Evolutionary conservation across 2,888 invertebrate species (phyloP), one percentile per base, ranked within the genome.

Genomic region (Chrysotoxum bicinctum): DNA sequence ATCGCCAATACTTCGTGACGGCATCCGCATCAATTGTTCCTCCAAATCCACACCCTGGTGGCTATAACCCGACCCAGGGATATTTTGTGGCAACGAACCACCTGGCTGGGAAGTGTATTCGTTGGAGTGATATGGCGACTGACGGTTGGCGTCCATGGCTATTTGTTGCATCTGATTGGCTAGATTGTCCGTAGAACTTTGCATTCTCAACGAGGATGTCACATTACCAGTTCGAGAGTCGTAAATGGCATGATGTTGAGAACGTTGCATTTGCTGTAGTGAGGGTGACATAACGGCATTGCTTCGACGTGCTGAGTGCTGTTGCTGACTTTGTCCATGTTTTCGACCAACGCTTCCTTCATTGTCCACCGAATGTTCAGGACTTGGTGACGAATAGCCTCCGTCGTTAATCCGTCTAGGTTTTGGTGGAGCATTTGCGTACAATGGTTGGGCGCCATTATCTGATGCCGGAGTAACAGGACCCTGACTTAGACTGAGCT

Each of bases 381-480:
- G 95, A 88, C 95, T 95, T 0, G 95, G 95, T 5, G 96, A 96
- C 56, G 95, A 95, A 88, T 95, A 96, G 43, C 95, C 94, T 10
- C 94, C 94, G 89, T 96, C 96, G 86, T 95, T 96, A 40, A 96
- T 94, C 70, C 97, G 94, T 89, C 96, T 93, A 0, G 97, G 97
- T 90, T 97, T 97, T 0, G 97, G 97, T 12, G 97, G 97, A 3
- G 97, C 97, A 91, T 97, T 97, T 1, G 96, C 97, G 90, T 98
- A 98, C 1, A 97, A 94, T 0, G 97, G 96, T 89, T 96, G 95
- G 6, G 91, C 89, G 9, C 88, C 88, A 80, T 89, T 90, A 35
- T 91, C 91, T 2, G 91, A 91, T 3, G 91, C 91, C 1, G 92
- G 90, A 30, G 92, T 92, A 19, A 91, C 87, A 37, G 91, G 91